Conservation (phyloP, 2,113 vertebrate genomes). For the Hystrix cristata region DNA sequence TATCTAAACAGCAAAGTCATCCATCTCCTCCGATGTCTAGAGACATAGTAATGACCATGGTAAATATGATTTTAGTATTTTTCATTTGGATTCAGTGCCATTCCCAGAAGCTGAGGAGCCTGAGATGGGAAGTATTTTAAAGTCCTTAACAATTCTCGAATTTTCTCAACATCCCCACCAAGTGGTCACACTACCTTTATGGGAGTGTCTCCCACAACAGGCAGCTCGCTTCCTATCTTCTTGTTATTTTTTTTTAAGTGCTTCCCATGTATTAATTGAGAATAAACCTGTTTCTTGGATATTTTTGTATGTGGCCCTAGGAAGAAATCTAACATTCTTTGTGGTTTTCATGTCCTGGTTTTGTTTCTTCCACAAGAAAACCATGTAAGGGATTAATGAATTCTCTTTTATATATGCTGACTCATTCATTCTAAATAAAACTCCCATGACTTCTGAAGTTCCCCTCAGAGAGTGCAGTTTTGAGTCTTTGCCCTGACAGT, state of each 20-base stretch:
- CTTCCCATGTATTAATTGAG: neutral
- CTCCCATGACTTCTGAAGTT: neutral
- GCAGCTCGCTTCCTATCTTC: neutral
- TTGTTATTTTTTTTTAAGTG: neutral
- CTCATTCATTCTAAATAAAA: neutral
- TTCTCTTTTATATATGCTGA: neutral
- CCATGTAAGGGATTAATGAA: neutral
- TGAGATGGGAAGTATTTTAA: conserved; percentile 1
- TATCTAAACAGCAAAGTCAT: conserved; percentile 67
- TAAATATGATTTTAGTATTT: conserved; percentile 30
- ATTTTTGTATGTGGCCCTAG: neutral
- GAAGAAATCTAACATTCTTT: neutral
- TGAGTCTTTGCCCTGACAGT: neutral
- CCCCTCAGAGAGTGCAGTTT: neutral
- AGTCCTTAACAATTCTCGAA: neutral
- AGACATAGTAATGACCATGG: conserved; percentile 31
- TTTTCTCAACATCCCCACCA: conserved; percentile 68
- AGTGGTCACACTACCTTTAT: conserved; percentile 17
- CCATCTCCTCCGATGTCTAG: conserved; percentile 52
- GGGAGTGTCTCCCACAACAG: neutral
- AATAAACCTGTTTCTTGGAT: neutral
- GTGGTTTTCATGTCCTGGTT: neutral
- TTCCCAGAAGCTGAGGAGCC: conserved; percentile 31
- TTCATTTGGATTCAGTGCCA: conserved; percentile 50
- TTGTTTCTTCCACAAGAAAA: neutral